These are phyloP conservation scores for Steromphala cineraria DNA, from an alignment of 2,888 invertebrate genomes.

Conservation along the genomic window DNA sequence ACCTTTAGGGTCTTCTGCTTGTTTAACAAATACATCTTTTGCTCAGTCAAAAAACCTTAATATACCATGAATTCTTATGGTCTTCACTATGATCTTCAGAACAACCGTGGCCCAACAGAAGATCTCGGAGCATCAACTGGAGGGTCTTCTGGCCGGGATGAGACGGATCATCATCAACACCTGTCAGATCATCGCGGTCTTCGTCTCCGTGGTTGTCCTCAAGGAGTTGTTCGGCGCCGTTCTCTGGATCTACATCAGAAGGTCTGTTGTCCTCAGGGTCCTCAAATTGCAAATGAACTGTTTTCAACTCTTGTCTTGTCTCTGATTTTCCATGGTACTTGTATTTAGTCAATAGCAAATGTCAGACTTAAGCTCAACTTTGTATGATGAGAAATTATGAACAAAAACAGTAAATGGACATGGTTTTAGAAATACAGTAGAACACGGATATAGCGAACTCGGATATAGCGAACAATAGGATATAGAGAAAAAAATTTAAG, in stretches of 20 bases:
- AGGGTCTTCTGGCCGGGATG: slow-evolving; percentile 58
- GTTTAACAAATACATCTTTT: too few species aligned
- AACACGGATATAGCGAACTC: too few species aligned
- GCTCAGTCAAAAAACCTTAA: background rate
- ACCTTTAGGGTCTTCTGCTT: too few species aligned
- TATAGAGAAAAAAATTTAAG: too few species aligned
- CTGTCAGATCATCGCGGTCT: slow-evolving; percentile 67
- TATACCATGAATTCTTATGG: background rate
- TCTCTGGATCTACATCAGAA: slow-evolving; percentile 72
- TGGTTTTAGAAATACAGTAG: too few species aligned
- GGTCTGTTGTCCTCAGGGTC: slow-evolving; percentile 47
- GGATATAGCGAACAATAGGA: too few species aligned
- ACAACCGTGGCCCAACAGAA: slow-evolving; percentile 40
- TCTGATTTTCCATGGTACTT: too few species aligned
- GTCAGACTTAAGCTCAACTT: too few species aligned
- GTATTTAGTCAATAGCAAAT: too few species aligned
- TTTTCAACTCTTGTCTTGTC: too few species aligned
- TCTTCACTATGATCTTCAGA: slow-evolving; percentile 31
- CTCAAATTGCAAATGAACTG: background rate
- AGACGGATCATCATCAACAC: slow-evolving; percentile 66
- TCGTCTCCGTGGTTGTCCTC: slow-evolving; percentile 66
- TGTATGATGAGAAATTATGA: too few species aligned
- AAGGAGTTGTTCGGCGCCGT: slow-evolving; percentile 70
- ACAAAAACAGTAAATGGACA: too few species aligned
- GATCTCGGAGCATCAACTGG: slow-evolving; percentile 58